phyloP scores from a whole-genome alignment of 1,140 invertebrate genomes.

The Bradynema listronoti region DNA sequence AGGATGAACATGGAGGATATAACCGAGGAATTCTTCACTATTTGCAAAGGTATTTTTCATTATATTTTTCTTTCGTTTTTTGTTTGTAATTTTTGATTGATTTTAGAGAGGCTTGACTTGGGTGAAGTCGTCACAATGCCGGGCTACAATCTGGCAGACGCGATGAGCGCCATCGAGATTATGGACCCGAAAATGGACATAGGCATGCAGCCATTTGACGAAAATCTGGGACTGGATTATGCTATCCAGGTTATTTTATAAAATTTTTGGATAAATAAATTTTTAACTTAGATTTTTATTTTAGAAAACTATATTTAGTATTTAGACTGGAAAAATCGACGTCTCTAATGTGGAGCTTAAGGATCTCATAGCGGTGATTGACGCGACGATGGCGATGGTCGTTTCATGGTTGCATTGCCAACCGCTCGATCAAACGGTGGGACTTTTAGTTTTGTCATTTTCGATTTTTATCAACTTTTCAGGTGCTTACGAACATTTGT shows the following conservation, averaged over 20 bases:
- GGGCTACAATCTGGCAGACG: neutral
- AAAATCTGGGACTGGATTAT: conserved; percentile 12
- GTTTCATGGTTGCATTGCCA: conserved; percentile 38
- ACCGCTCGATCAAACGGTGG: conserved; percentile 38
- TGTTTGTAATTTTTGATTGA: neutral
- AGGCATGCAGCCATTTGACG: conserved; percentile 27
- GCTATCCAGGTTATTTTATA: conserved; percentile 2
- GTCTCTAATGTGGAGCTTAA: conserved; percentile 6
- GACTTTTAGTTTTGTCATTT: neutral
- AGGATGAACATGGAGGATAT: too few species aligned
- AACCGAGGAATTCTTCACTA: too few species aligned
- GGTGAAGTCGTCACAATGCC: neutral
- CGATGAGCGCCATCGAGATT: conserved; percentile 36
- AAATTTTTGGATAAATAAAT: neutral
- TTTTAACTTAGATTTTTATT: conserved; percentile 8
- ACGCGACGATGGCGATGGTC: conserved; percentile 25
- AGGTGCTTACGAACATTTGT: conserved; percentile 36
- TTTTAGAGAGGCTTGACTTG: neutral
- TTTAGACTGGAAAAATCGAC: conserved; percentile 17
- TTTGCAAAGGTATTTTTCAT: neutral
- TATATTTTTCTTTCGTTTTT: neutral
- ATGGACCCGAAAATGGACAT: conserved; percentile 42
- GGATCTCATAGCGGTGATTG: conserved; percentile 30
- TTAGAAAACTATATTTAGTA: neutral
- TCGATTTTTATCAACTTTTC: neutral